phyloP scores from a whole-genome alignment of 1,140 invertebrate species.

The Drosophila virilis region DNA sequence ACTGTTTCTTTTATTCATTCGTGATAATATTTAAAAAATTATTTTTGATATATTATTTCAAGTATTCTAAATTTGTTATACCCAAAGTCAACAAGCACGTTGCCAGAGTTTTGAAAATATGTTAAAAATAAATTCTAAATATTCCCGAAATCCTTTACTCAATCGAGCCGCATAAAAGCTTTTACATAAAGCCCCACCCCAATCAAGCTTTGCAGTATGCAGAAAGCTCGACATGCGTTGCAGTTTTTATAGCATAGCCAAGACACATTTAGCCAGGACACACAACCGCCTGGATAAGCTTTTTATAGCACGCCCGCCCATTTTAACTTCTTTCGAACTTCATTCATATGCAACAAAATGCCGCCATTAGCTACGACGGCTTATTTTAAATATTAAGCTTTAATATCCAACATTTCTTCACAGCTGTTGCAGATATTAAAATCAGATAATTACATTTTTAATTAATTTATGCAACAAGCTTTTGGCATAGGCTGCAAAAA shows the following conservation, averaged over 20 bases:
- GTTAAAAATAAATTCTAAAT: no score
- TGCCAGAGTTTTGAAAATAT: neutral
- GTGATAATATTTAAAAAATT: no score
- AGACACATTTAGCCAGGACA: slow-evolving; percentile 30
- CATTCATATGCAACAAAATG: neutral
- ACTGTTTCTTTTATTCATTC: no score
- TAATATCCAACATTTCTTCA: neutral
- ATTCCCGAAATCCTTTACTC: no score
- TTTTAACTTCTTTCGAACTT: neutral
- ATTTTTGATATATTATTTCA: no score
- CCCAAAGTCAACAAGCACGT: no score
- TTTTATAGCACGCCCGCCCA: slow-evolving; percentile 13
- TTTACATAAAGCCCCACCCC: neutral
- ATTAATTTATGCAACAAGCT: slow-evolving; percentile 2
- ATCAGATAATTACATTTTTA: neutral
- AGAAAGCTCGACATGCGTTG: neutral
- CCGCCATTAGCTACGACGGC: neutral
- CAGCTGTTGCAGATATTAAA: slow-evolving; percentile 3
- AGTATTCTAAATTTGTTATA: no score
- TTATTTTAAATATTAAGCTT: neutral
- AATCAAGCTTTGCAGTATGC: neutral
- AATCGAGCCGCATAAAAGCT: neutral
- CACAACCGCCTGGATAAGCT: slow-evolving; percentile 10
- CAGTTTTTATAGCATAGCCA: slow-evolving; percentile 26
- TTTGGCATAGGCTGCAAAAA: slow-evolving; percentile 17